A percentile compares a stretch with the other conserved stretches of the same genome.
Evolutionary conservation across 2,113 vertebrate species (phyloP).

Genomic region (Pygoscelis adeliae): DNA sequence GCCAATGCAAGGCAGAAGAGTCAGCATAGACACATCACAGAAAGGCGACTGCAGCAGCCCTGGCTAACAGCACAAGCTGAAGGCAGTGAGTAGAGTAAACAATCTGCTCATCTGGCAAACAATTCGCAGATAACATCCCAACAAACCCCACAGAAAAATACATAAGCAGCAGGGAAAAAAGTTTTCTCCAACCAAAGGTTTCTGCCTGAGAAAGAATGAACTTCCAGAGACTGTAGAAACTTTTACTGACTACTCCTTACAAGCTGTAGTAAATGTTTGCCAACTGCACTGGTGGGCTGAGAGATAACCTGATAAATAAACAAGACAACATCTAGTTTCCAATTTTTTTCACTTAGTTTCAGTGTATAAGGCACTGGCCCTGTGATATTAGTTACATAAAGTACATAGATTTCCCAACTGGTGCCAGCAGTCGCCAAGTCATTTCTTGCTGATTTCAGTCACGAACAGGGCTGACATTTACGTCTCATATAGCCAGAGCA

Average conservation of each 20-base stretch:
- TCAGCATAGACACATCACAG: neutral
- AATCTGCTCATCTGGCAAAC: neutral
- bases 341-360: neutral
- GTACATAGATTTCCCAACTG: neutral
- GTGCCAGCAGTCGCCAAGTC: neutral
- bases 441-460: neutral
- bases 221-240: neutral
- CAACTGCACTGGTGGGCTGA: neutral
- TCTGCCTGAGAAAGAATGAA: neutral
- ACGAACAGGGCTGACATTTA: neutral
- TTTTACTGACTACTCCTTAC: neutral
- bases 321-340: neutral
- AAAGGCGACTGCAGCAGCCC: neutral
- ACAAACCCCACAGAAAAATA: neutral
- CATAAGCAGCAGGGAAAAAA: neutral
- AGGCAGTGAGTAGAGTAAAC: neutral
- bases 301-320: constrained; percentile 27
- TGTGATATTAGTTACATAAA: neutral
- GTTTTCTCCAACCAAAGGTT: neutral
- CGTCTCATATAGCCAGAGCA: neutral
- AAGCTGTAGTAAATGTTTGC: constrained; percentile 13
- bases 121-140: neutral
- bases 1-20: neutral
- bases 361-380: neutral
- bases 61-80: neutral